Evolutionary conservation across 2,113 vertebrate genomes (phyloP), one percentile per base, ranked within the genome.

Genomic region (Noturus placidus): DNA sequence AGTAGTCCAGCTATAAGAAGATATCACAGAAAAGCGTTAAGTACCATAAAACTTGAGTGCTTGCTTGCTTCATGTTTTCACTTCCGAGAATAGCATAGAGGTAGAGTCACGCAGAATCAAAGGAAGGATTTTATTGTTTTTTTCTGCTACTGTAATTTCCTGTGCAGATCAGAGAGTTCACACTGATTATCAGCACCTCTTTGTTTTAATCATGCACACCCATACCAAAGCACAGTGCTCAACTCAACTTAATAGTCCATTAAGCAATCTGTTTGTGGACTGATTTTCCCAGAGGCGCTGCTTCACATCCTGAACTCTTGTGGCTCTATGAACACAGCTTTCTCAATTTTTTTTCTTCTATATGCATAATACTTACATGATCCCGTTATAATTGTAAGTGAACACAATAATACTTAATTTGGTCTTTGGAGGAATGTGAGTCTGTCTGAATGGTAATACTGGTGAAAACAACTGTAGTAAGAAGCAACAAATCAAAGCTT

Each of bases 251-350:
- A 86, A 91, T 5, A 81, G 86, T 56, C 89, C 84, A 92, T 92
- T 92, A 92, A 42, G 92, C 86, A 84, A 79, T 90, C 89, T 83
- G 56, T 89, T 92, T 91, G 87, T 86, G 63, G 87, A 89, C 89
- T 93, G 90, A 92, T 94, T 92, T 90, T 91, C 88, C 89, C 85
- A 88, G 84, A 88, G 38, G 83, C 61, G 89, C 76, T 88, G 80
- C 27, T 83, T 86, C 74, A 86, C n/a, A 65, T 76, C 38, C 78
- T 54, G 61, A 63, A 35, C 70, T 61, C 11, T 54, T 38, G 87
- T 54, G 78, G 72, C 57, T 85, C 11, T 74, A 57, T 46, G 38
- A 82, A 81, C 30, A 50, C 14, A 38, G 25, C 54, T 82, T 77
- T 54, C n/a, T 54, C 13, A 35, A 19, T 42, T 74, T 42, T 20